Evolutionary conservation across 2,888 invertebrate genomes (phyloP).

Genomic region (Lucinisca nassula): DNA sequence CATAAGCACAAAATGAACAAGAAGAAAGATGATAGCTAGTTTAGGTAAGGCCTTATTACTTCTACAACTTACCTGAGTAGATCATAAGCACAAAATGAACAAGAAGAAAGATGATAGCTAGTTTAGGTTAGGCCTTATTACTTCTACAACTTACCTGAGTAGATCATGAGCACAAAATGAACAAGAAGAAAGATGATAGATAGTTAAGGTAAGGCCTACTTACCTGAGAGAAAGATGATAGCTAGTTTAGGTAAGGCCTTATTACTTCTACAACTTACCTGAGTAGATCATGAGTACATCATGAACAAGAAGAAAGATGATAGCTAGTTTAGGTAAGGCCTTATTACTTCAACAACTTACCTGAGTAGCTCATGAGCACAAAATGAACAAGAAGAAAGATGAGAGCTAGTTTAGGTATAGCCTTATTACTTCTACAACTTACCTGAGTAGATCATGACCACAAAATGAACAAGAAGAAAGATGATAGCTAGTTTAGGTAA

Average conservation of each 20-base stretch:
- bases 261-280: constrained; percentile 35
- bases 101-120: constrained; percentile 49
- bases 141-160: too few relatives aligned
- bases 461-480: constrained; percentile 50
- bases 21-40: constrained; percentile 1
- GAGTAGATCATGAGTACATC: constrained; percentile 51
- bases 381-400: constrained; percentile 49
- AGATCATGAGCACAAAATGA: too few relatives aligned
- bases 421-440: constrained; percentile 3
- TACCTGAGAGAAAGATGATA: not conserved
- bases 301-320: constrained; percentile 52
- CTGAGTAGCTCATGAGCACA: constrained; percentile 45
- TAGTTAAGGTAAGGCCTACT: too few relatives aligned
- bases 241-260: constrained; percentile 44
- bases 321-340: constrained; percentile 51
- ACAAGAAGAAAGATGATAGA: too few relatives aligned
- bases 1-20: too few relatives aligned
- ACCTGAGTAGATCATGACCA: constrained; percentile 56
- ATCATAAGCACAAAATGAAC: constrained; percentile 48
- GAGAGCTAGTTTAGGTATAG: constrained; percentile 51
- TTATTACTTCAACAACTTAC: constrained; percentile 40
- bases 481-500: constrained; percentile 54
- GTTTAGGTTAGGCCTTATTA: too few relatives aligned
- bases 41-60: too few relatives aligned
- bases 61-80: constrained; percentile 50